Conservation (phyloP, 2,113 vertebrate species). For the Mobula birostris region DNA sequence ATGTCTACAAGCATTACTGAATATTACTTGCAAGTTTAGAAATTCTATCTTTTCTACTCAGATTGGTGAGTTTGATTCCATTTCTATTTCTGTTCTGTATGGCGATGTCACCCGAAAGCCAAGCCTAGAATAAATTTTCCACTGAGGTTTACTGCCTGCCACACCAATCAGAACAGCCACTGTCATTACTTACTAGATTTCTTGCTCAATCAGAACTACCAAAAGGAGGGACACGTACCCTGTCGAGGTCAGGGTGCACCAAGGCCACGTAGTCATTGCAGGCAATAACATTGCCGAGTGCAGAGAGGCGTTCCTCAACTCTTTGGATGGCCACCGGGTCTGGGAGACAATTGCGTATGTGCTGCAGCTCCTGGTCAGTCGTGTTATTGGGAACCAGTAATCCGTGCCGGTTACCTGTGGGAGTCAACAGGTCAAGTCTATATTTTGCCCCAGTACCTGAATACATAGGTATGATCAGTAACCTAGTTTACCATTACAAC, state of each 20-base stretch:
- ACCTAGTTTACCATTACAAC: background rate
- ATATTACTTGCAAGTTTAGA: too few species aligned
- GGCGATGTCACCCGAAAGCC: background rate
- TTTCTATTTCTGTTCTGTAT: background rate
- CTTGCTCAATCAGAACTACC: background rate
- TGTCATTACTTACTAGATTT: background rate
- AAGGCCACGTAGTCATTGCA: constrained; percentile 97
- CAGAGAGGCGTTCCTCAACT: constrained; percentile 84
- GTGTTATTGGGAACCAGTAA: constrained; percentile 87
- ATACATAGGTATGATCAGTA: background rate
- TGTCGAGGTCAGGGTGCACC: constrained; percentile 87
- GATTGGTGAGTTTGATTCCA: too few species aligned
- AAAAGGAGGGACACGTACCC: constrained; percentile 56
- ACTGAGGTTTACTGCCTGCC: background rate
- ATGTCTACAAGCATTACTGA: too few species aligned
- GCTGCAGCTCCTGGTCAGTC: constrained; percentile 93
- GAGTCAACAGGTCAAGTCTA: background rate
- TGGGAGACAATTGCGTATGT: constrained; percentile 83
- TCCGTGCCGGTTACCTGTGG: constrained; percentile 83
- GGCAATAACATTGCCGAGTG: constrained; percentile 85
- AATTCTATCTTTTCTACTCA: too few species aligned
- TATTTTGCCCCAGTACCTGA: background rate
- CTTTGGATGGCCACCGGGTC: constrained; percentile 76
- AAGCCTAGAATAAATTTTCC: background rate
- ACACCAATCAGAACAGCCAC: background rate